Evolutionary conservation across 1,140 invertebrate genomes (phyloP).

Genomic region (Araneus ventricosus): DNA sequence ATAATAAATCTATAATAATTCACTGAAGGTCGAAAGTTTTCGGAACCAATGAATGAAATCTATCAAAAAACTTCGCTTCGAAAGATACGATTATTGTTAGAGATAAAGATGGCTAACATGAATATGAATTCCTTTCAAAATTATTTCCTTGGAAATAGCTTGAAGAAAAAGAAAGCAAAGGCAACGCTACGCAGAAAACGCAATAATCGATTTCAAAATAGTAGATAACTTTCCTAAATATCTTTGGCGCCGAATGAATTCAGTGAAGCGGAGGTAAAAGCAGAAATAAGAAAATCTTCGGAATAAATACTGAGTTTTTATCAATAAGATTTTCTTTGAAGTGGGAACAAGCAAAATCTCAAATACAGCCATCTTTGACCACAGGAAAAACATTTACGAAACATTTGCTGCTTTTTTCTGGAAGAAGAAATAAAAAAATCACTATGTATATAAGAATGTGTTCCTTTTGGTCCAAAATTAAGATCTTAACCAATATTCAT

Average conservation of each 20-base stretch:
- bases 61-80: background rate
- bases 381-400: background rate
- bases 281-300: background rate
- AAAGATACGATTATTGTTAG: background rate
- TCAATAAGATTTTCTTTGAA: background rate
- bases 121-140: constrained; percentile 20
- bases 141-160: background rate
- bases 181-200: background rate
- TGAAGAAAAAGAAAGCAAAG: background rate
- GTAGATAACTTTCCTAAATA: constrained; percentile 46
- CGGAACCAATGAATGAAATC: background rate
- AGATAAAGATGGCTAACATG: background rate
- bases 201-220: constrained; percentile 52
- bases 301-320: constrained; percentile 10
- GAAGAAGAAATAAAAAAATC: too few relatives aligned
- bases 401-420: too few relatives aligned
- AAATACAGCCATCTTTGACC: background rate
- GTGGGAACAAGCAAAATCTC: background rate
- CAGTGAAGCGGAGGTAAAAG: constrained; percentile 23
- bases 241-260: constrained; percentile 23
- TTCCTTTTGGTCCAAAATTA: too few relatives aligned
- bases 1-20: background rate
- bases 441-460: too few relatives aligned
- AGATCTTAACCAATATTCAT: too few relatives aligned
- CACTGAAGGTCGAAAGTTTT: background rate